Percentiles rank a stretch among this genome's conserved stretches.
Evolutionary conservation across 2,113 vertebrate genomes (phyloP).

Genomic region (Coptodon rendalli): DNA sequence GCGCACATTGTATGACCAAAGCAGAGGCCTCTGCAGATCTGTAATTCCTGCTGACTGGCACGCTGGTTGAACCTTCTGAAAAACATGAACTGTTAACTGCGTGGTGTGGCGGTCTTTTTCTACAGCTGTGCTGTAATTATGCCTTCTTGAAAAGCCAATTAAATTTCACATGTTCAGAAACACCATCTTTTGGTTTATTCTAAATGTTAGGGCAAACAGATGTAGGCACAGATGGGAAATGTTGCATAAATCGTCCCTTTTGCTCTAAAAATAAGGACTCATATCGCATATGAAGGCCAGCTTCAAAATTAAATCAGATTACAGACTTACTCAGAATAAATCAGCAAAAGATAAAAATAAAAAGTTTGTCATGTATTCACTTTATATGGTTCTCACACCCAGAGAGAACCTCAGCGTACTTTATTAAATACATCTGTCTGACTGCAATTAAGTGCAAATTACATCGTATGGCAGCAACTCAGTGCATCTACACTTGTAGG

Average conservation of each 20-base stretch:
- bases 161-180: conserved; percentile 51
- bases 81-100: conserved; percentile 35
- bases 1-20: neutral
- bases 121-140: conserved; percentile 53
- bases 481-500: neutral
- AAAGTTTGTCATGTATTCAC: neutral
- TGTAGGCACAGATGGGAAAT: neutral
- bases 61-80: conserved; percentile 10
- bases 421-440: neutral
- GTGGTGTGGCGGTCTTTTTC: neutral
- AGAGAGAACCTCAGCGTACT: fast-evolving
- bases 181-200: neutral
- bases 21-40: neutral
- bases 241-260: neutral
- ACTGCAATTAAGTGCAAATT: neutral
- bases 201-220: neutral
- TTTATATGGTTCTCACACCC: neutral
- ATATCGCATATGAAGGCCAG: neutral
- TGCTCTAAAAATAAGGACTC: neutral
- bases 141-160: conserved; percentile 47
- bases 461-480: neutral
- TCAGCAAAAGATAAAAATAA: neutral
- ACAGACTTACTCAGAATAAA: neutral
- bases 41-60: neutral
- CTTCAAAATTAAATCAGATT: neutral